Base-by-base conservation (phyloP, 2,113 vertebrate genomes). In the Eptatretus burgeri region DNA sequence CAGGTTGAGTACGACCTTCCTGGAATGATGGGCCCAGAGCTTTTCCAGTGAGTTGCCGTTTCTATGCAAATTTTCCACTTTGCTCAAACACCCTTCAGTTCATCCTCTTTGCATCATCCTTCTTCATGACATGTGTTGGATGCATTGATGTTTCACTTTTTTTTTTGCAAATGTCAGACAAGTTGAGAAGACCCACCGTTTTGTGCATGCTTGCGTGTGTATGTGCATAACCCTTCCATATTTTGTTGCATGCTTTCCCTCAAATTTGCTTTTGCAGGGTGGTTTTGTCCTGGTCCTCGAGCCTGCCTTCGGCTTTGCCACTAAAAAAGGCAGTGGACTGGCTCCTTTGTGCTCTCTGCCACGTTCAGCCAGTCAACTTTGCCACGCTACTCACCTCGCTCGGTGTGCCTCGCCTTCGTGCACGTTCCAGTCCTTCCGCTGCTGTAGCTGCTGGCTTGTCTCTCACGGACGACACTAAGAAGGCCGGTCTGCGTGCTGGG, bases 261-360 rank as follows among this genome's bases (percentile, higher is more conserved):
- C 17, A 20, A 51, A 41, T 62, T 41, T 62, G 14, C 41, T 69
- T 67, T 19, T 70, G 1, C 68, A 98, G 91, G 74, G 77, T 85
- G 49, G 74, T 98, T 67, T 94, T 82, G 71, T 86, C 80, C 73
- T 95, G 91, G 91, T 95, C 91, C 68, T 95, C 94, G 87, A 91
- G 85, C 50, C 77, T 98, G 74, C 80, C 87, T 0, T 89, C 82
- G 71, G 93, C 83, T 76, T 76, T 93, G 72, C 86, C 93, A 69
- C 78, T 98, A 75, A 95, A 98, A 78, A 95, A 95, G 73, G 85
- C 91, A 1, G 89, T 98, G 69, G 91, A 98, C 71, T 93, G 91
- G 73, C 77, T 98, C 60, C 81, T 98, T 66, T 98, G 89, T 69
- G 88, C 91, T 9, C 87, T 95, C 81, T 95, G 91, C 70, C 84